A percentile compares a stretch with the other conserved stretches of the same genome.
Evolutionary conservation across 1,140 invertebrate species (phyloP).

Genomic region (Argopecten irradians): DNA sequence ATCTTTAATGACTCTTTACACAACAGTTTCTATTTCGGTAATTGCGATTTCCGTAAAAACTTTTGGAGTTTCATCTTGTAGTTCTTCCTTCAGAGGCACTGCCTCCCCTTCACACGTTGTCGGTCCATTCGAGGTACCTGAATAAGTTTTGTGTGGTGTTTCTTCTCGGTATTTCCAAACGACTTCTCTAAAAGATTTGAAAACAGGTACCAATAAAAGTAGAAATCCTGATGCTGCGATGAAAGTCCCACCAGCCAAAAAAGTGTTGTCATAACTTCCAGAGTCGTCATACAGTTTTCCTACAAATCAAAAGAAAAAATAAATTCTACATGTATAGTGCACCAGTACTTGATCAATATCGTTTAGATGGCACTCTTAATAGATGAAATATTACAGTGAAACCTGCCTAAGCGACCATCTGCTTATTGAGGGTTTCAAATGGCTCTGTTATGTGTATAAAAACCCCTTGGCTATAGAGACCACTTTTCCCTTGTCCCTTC

Average conservation of each 20-base stretch:
- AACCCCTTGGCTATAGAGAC: too few relatives aligned
- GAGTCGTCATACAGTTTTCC: slow-evolving; percentile 53
- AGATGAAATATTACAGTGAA: neutral
- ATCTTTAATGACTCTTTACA: neutral
- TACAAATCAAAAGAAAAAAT: slow-evolving; percentile 47
- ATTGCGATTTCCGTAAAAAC: neutral
- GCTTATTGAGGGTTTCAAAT: neutral
- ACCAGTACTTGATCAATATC: neutral
- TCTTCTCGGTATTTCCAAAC: neutral
- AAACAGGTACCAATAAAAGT: slow-evolving; percentile 40
- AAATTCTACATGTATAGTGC: neutral
- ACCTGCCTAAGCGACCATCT: too few relatives aligned
- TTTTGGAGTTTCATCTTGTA: neutral
- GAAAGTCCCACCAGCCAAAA: slow-evolving; percentile 55
- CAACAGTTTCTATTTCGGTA: neutral
- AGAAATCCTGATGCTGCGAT: slow-evolving; percentile 45
- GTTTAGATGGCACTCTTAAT: neutral
- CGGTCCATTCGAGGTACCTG: neutral
- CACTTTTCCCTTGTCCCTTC: too few relatives aligned
- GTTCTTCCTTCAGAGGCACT: neutral
- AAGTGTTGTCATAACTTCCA: slow-evolving; percentile 56
- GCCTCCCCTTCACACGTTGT: neutral
- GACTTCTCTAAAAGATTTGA: neutral
- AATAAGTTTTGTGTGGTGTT: neutral
- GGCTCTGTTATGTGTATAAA: neutral